phyloP scores from a whole-genome alignment of 2,888 invertebrate species.

The Fissipunctia ypsillon region DNA sequence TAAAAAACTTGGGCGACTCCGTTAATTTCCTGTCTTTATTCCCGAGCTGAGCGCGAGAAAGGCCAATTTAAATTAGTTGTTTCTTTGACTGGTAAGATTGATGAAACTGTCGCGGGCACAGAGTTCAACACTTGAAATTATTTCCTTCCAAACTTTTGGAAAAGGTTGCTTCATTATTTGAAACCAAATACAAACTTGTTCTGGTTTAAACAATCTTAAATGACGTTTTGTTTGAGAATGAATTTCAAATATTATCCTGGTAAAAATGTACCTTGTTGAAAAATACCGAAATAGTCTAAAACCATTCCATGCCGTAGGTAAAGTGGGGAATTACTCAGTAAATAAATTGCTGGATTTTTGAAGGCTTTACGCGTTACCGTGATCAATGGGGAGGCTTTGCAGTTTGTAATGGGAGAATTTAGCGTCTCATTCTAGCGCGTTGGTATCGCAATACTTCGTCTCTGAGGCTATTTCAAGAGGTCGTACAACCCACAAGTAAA shows the following conservation, averaged over 20 bases:
- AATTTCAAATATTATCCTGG: constrained; percentile 7
- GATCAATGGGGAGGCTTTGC: constrained; percentile 87
- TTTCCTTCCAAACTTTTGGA: constrained; percentile 58
- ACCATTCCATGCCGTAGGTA: constrained; percentile 54
- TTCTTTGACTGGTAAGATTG: constrained; percentile 74
- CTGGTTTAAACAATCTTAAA: constrained; percentile 35
- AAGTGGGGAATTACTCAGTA: constrained; percentile 80
- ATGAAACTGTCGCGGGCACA: constrained; percentile 73
- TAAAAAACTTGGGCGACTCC: constrained; percentile 67
- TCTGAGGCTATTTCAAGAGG: constrained; percentile 78
- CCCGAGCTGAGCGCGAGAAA: constrained; percentile 59
- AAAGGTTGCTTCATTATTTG: constrained; percentile 56
- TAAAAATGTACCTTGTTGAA: constrained; percentile 21
- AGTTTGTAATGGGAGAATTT: constrained; percentile 85
- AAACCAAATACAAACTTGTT: constrained; percentile 52
- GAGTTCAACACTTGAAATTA: constrained; percentile 65
- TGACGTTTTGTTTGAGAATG: constrained; percentile 2
- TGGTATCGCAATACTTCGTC: constrained; percentile 65
- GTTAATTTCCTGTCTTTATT: constrained; percentile 72
- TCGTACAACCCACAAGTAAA: constrained; percentile 73
- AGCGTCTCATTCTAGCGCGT: constrained; percentile 72
- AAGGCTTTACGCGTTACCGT: constrained; percentile 88
- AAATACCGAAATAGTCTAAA: constrained; percentile 41
- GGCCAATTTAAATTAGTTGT: constrained; percentile 75
- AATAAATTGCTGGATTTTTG: constrained; percentile 89